phyloP scores from a whole-genome alignment of 1,140 invertebrate genomes.

The Anastrepha ludens region DNA sequence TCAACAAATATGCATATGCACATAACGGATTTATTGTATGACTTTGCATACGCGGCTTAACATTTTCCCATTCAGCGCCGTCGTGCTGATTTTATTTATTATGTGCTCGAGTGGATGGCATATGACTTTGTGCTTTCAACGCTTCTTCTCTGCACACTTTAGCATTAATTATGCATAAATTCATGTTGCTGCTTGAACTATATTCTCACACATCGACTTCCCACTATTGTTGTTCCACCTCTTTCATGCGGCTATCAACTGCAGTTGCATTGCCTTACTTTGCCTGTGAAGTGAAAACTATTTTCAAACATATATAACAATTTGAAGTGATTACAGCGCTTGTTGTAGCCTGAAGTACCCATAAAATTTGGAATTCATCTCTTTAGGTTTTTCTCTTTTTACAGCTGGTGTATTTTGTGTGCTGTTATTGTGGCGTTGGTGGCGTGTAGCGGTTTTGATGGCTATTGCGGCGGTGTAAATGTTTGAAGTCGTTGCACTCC shows the following conservation, averaged over 20 bases:
- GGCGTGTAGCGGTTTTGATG: background rate
- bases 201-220: constrained; percentile 21
- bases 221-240: background rate
- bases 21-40: background rate
- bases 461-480: background rate
- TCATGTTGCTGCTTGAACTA: background rate
- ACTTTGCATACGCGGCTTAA: background rate
- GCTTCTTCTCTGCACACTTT: background rate
- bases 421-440: background rate
- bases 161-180: background rate
- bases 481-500: constrained; percentile 22
- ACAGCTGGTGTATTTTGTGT: background rate
- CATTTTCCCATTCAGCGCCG: background rate
- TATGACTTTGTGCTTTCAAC: background rate
- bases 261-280: background rate
- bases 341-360: background rate
- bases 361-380: background rate
- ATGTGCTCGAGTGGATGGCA: background rate
- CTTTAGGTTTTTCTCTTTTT: background rate
- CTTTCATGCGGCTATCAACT: background rate
- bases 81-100: background rate
- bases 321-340: background rate
- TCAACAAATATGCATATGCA: background rate
- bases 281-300: background rate
- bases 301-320: background rate